Percentiles rank a stretch among this genome's conserved stretches.
These are phyloP conservation scores for Nothoprocta pentlandii DNA, from an alignment of 2,113 vertebrate genomes.

Conservation along the genomic window DNA sequence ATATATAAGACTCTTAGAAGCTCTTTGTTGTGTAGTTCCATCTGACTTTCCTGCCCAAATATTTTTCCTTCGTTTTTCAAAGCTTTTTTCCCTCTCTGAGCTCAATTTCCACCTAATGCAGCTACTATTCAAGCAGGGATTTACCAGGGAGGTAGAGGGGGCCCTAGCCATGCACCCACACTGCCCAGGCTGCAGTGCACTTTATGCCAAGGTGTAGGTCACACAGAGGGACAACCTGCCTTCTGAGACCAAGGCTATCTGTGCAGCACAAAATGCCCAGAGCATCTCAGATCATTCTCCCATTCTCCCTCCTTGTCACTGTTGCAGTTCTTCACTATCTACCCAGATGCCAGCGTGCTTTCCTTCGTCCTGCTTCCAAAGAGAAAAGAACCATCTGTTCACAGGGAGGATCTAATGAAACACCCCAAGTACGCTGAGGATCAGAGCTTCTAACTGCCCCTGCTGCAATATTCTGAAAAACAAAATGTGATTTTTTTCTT, in stretches of 20 bases:
- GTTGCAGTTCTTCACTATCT: background rate
- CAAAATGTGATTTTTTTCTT: rapidly evolving
- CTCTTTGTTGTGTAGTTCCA: background rate
- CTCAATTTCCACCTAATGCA: background rate
- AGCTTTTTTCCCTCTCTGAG: background rate
- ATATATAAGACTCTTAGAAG: background rate
- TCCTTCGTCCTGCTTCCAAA: background rate
- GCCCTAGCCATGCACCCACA: background rate
- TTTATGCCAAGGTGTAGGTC: background rate
- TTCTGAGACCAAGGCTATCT: background rate
- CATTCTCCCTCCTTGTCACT: background rate
- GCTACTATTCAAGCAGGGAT: background rate
- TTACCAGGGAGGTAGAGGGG: background rate
- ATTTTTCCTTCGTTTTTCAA: background rate
- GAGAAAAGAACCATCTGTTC: background rate
- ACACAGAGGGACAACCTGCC: background rate
- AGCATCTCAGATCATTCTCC: background rate
- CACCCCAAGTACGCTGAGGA: rapidly evolving
- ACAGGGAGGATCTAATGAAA: background rate
- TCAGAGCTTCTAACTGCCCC: rapidly evolving
- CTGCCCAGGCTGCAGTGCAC: background rate
- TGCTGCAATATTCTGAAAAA: background rate
- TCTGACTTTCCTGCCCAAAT: background rate
- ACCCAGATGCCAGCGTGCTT: rapidly evolving
- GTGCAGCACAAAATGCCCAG: background rate